These are phyloP conservation scores for Scelioninae gen. 1 DNA, from an alignment of 2,888 invertebrate genomes.

Conservation along the genomic window DNA sequence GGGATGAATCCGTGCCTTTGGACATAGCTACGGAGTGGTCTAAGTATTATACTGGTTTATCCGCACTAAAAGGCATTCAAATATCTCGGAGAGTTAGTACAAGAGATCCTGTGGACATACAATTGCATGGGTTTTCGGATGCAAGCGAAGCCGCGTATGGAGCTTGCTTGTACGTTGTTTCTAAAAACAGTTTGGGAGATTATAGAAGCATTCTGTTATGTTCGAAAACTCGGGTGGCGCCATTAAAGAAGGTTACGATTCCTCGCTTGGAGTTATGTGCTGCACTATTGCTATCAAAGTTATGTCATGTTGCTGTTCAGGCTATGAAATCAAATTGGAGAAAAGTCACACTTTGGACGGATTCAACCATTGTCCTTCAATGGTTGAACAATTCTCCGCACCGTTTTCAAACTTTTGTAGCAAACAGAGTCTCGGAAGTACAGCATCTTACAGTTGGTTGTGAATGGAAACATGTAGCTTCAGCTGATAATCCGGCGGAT, in stretches of 20 bases:
- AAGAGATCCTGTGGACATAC: not conserved
- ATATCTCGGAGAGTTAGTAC: not conserved
- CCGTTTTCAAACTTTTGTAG: too few relatives aligned
- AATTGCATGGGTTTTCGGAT: slow-evolving; percentile 10
- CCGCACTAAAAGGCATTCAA: not conserved
- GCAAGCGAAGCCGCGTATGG: slow-evolving; percentile 11
- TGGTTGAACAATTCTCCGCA: slow-evolving; percentile 23
- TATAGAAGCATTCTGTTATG: not conserved
- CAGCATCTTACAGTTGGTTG: too few relatives aligned
- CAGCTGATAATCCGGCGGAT: too few relatives aligned
- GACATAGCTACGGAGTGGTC: not conserved
- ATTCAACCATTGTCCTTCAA: slow-evolving; percentile 19
- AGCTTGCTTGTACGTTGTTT: slow-evolving; percentile 1
- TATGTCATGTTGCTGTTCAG: not conserved
- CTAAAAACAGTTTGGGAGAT: not conserved
- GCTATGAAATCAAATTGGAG: not conserved
- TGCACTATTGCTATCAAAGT: not conserved
- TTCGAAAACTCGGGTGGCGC: too few relatives aligned
- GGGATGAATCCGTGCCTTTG: not conserved
- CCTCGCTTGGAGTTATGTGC: slow-evolving; percentile 10
- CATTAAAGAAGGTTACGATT: too few relatives aligned
- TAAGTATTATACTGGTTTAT: not conserved
- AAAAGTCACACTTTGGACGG: slow-evolving; percentile 13
- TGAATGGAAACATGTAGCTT: too few relatives aligned
- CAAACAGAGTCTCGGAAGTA: too few relatives aligned